Evolutionary conservation across 2,113 vertebrate species (phyloP), one percentile per base, ranked within the genome.

Genomic region (Cochlearius cochlearius): DNA sequence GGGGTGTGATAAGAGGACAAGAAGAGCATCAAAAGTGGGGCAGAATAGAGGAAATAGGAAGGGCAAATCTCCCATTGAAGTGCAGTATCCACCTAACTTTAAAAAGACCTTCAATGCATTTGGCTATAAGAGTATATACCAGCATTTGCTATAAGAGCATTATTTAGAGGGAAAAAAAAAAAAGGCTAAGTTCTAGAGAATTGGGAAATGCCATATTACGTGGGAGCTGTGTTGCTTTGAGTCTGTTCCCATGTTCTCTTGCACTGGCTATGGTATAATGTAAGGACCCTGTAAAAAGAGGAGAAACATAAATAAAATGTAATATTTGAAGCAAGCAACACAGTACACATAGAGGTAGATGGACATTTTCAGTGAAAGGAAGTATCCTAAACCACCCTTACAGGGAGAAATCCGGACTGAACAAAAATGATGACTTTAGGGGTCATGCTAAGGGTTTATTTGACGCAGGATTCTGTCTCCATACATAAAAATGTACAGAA

Each of bases 261-360:
- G 7, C 80, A 11, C 27, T 64, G 34, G 13, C 32, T 67, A 1
- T 6, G 29, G 14, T 36, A 29, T 22, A 67, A 52, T 27, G 8
- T 16, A 62, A 64, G 27, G 39, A 62, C 2, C 21, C 21, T 27
- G 20, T 22, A 78, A 58, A 74, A 56, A 66, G 43, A 84, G 7
- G 3, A 15, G 39, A 39, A 25, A 56, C 20, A 53, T 2, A n/a
- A 62, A 68, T 67, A 8, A 7, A 0, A 0, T 20, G 2, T 49
- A 5, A 41, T 52, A 53, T 41, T 89, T n/a, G 71, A 80, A 76
- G 72, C 80, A 60, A 69, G 5, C 41, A 89, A 66, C 18, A 17
- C 5, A 32, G 38, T 43, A 53, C 16, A 11, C 7, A 17, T 7
- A 43, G 67, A 79, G 11, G 10, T 55, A 5, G 30, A 41, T 2